Conservation (phyloP, 1,140 invertebrate genomes). For the Copidosoma floridanum region DNA sequence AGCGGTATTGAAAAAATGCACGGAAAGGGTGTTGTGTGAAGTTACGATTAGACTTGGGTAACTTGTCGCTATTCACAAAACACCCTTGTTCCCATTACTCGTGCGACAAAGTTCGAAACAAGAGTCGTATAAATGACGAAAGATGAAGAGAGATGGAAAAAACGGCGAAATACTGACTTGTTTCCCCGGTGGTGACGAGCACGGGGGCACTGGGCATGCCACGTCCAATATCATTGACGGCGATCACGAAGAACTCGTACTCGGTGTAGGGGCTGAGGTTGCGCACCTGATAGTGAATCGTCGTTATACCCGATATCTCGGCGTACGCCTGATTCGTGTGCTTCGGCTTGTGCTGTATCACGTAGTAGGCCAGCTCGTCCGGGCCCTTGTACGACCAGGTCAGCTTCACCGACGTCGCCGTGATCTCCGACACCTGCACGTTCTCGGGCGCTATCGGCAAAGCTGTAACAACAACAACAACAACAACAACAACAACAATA, state of each 20-base stretch:
- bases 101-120: too few species aligned
- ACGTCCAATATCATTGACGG: slow-evolving; percentile 89
- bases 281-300: slow-evolving; percentile 87
- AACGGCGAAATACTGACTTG: slow-evolving; percentile 84
- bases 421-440: slow-evolving; percentile 87
- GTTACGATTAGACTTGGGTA: too few species aligned
- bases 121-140: too few species aligned
- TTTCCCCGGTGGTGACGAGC: slow-evolving; percentile 91
- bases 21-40: too few species aligned
- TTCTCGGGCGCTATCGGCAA: slow-evolving; percentile 85
- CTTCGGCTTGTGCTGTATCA: slow-evolving; percentile 93
- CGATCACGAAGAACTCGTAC: slow-evolving; percentile 95
- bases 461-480: too few species aligned
- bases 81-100: too few species aligned
- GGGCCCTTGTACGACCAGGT: slow-evolving; percentile 86
- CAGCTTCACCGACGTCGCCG: slow-evolving; percentile 85
- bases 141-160: background rate
- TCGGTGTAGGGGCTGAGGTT: slow-evolving; percentile 90
- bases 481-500: too few species aligned
- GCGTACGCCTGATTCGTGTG: slow-evolving; percentile 75
- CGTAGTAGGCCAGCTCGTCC: slow-evolving; percentile 88
- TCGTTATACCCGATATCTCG: slow-evolving; percentile 89
- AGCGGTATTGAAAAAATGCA: too few species aligned
- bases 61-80: too few species aligned
- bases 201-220: slow-evolving; percentile 82